phyloP scores from a whole-genome alignment of 2,888 invertebrate species.

The Cyclophora albipunctata region DNA sequence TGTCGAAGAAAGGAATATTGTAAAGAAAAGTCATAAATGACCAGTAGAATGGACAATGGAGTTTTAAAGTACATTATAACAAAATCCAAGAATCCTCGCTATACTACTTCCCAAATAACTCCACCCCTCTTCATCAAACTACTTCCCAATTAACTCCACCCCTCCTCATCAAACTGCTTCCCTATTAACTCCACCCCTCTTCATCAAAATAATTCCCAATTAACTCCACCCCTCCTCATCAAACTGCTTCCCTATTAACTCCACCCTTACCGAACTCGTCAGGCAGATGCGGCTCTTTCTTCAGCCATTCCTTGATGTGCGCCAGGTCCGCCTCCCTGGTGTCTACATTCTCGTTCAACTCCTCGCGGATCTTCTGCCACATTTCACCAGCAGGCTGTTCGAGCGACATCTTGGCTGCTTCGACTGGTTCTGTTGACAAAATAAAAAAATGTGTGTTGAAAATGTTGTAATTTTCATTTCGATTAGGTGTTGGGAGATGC shows the following conservation, averaged over 20 bases:
- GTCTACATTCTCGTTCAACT: slow-evolving; percentile 80
- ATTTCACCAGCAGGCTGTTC: slow-evolving; percentile 83
- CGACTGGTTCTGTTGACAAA: slow-evolving; percentile 42
- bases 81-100: too few relatives aligned
- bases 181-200: background rate
- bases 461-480: background rate
- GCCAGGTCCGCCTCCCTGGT: slow-evolving; percentile 76
- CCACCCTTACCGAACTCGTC: slow-evolving; percentile 67
- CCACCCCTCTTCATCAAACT: too few relatives aligned
- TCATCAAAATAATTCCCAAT: too few relatives aligned
- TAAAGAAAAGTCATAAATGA: background rate
- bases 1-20: slow-evolving; percentile 30
- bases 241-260: too few relatives aligned
- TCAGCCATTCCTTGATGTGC: slow-evolving; percentile 80
- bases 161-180: too few relatives aligned
- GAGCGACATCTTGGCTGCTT: slow-evolving; percentile 76
- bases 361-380: slow-evolving; percentile 81
- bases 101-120: background rate
- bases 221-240: too few relatives aligned
- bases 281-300: slow-evolving; percentile 80
- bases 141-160: too few relatives aligned
- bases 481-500: too few relatives aligned
- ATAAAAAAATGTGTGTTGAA: background rate
- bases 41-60: too few relatives aligned
- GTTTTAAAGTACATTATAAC: too few relatives aligned